Evolutionary conservation across 1,140 invertebrate genomes (phyloP).

Genomic region (Drosophila ohnishii): DNA sequence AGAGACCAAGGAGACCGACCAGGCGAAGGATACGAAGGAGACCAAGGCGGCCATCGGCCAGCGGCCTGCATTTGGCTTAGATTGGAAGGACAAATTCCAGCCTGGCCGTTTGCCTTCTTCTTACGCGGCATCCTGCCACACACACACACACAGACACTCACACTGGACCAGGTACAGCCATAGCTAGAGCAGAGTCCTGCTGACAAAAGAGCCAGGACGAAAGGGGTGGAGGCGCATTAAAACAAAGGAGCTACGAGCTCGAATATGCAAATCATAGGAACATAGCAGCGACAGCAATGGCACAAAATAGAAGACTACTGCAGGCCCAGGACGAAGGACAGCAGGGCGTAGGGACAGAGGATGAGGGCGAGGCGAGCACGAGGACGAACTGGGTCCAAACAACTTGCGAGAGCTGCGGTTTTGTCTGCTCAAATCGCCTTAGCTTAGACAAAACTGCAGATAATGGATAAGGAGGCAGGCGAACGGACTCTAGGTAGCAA

Average conservation of each 20-base stretch:
- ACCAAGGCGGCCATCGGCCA: conserved; percentile 38
- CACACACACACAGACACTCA: conserved; percentile 20
- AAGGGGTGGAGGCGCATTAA: conserved; percentile 68
- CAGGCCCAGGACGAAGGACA: conserved; percentile 12
- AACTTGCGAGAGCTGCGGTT: conserved; percentile 78
- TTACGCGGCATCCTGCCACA: conserved; percentile 73
- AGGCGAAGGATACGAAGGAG: conserved; percentile 5
- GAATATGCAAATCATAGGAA: conserved; percentile 81
- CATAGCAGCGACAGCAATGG: conserved; percentile 24
- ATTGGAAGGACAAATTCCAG: conserved; percentile 79
- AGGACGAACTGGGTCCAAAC: conserved; percentile 70
- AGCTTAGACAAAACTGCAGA: conserved; percentile 73
- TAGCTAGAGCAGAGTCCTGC: conserved; percentile 39
- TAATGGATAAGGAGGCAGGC: conserved; percentile 43
- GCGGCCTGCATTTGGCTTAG: conserved; percentile 74
- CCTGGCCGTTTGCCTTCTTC: conserved; percentile 73
- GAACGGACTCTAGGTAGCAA: conserved; percentile 26
- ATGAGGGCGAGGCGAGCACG: conserved; percentile 7
- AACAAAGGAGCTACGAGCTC: conserved; percentile 75
- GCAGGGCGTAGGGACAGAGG: conserved; percentile 13
- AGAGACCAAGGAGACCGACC: conserved; percentile 34
- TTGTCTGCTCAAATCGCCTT: conserved; percentile 78
- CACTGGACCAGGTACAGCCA: conserved; percentile 50
- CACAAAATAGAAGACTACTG: conserved; percentile 40
- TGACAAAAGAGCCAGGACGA: conserved; percentile 71